Conservation (phyloP, 2,888 invertebrate genomes). For the Adineta ricciae region DNA sequence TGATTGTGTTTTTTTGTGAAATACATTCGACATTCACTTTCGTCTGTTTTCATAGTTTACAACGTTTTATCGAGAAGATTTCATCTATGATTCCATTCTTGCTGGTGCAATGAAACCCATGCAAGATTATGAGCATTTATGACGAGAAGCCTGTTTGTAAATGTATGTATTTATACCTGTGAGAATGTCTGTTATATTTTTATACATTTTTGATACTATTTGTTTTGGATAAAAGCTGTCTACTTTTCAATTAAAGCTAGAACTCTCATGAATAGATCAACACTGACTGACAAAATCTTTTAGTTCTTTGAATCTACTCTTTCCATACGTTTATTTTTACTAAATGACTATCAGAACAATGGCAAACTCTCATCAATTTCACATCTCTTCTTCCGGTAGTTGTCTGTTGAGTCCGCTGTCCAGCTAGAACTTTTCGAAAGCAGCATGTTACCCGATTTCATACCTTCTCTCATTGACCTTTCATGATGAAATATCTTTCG, state of each 20-base stretch:
- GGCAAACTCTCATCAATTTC: not conserved
- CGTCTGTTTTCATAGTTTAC: not conserved
- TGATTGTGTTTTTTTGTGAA: not conserved
- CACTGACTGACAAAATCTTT: no score
- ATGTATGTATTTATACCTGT: not conserved
- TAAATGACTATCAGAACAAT: not conserved
- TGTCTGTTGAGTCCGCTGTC: not conserved
- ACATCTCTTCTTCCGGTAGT: not conserved
- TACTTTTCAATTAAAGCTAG: no score
- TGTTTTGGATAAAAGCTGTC: not conserved
- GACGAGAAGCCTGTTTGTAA: not conserved
- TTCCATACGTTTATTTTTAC: no score
- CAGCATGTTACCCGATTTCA: not conserved
- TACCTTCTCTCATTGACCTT: not conserved
- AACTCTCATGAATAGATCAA: no score
- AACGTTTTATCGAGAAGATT: slow-evolving; percentile 1
- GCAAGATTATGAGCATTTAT: not conserved
- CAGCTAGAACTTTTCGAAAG: not conserved
- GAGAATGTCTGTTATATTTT: not conserved
- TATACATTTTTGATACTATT: not conserved
- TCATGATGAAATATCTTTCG: not conserved
- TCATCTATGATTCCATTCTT: slow-evolving; percentile 19
- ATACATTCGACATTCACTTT: no score
- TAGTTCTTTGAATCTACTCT: no score
- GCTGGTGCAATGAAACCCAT: not conserved